phyloP scores from a whole-genome alignment of 2,113 vertebrate species.

The Seriola dumerili region DNA sequence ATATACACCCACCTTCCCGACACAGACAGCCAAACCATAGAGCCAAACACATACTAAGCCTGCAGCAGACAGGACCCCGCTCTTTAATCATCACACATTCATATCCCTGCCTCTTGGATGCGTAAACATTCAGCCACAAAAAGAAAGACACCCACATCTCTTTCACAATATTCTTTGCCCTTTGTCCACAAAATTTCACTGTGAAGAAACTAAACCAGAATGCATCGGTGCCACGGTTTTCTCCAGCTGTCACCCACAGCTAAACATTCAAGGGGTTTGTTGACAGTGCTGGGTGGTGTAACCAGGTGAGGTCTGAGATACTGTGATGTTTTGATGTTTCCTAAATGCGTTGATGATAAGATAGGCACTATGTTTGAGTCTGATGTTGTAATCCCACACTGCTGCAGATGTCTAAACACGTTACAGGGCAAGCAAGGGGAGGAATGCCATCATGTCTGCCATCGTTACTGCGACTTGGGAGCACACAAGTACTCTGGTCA shows the following conservation, averaged over 20 bases:
- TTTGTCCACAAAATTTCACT: constrained; percentile 28
- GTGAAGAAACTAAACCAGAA: constrained; percentile 1
- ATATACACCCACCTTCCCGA: constrained; percentile 4
- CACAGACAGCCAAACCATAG: neutral
- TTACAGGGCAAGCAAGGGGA: constrained; percentile 42
- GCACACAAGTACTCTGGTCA: constrained; percentile 9
- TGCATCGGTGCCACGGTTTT: constrained; percentile 13
- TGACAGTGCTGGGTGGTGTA: constrained; percentile 58
- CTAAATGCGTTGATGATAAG: constrained; percentile 62
- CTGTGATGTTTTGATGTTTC: constrained; percentile 72
- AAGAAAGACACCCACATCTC: constrained; percentile 60
- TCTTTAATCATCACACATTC: constrained; percentile 83
- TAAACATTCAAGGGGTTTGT: constrained; percentile 31
- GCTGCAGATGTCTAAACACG: constrained; percentile 71
- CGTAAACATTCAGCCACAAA: constrained; percentile 49
- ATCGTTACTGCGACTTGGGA: constrained; percentile 8
- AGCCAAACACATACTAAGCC: constrained; percentile 24
- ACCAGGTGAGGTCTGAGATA: constrained; percentile 67
- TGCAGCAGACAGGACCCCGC: constrained; percentile 47
- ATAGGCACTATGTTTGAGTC: constrained; percentile 48
- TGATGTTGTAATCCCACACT: constrained; percentile 59
- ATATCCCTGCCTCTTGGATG: constrained; percentile 63
- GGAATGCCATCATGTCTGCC: constrained; percentile 53
- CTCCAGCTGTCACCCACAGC: constrained; percentile 42
- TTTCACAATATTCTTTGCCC: constrained; percentile 38